These are phyloP conservation scores for Colostygia pectinataria DNA, from an alignment of 2,888 invertebrate genomes.

Conservation along the genomic window DNA sequence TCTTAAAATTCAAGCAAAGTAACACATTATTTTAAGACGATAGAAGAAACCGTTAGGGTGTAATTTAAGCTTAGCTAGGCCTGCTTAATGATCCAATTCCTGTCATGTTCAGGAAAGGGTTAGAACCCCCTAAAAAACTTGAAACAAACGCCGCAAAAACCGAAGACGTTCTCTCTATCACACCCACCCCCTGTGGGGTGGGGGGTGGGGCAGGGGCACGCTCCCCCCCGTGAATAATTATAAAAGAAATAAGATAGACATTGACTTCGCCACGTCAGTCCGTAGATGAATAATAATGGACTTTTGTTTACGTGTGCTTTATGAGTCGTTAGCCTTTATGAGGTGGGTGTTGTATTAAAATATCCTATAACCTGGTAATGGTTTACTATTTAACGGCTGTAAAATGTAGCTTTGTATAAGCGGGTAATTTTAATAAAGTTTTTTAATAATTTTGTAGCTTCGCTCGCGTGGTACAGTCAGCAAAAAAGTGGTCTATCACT, in stretches of 20 bases:
- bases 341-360: constrained; percentile 54
- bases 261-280: constrained; percentile 78
- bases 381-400: constrained; percentile 9
- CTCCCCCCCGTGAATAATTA: constrained; percentile 76
- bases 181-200: constrained; percentile 53
- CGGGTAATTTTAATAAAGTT: constrained; percentile 6
- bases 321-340: constrained; percentile 62
- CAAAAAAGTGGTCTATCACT: too few relatives aligned
- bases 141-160: constrained; percentile 83
- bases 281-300: constrained; percentile 80
- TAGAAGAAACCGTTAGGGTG: constrained; percentile 35
- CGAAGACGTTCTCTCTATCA: constrained; percentile 77
- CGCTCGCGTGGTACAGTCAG: too few relatives aligned
- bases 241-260: constrained; percentile 83
- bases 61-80: constrained; percentile 49
- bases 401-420: not conserved
- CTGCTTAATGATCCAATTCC: constrained; percentile 83
- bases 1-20: constrained; percentile 43
- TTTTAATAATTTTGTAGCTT: too few relatives aligned
- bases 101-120: constrained; percentile 83
- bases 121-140: constrained; percentile 82
- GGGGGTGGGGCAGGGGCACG: constrained; percentile 18
- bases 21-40: constrained; percentile 41
- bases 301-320: constrained; percentile 76
- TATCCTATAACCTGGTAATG: constrained; percentile 1